phyloP scores from a whole-genome alignment of 2,797 vertebrate species.

The Falco biarmicus region DNA sequence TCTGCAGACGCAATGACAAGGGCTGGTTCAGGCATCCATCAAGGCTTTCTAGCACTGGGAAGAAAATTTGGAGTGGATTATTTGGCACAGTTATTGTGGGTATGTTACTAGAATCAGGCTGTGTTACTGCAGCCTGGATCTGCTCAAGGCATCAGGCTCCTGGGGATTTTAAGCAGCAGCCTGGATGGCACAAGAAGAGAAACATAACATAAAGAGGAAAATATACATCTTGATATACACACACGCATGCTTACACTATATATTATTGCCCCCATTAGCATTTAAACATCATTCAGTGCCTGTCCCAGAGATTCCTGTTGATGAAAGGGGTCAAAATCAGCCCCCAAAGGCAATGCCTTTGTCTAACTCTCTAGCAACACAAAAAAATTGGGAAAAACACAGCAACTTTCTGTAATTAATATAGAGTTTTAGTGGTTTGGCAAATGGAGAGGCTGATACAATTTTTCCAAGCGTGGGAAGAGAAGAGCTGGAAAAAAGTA shows the following conservation, averaged over 20 bases:
- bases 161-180: not conserved
- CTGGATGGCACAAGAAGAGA: not conserved
- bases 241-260: fast-evolving
- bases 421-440: not conserved
- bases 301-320: not conserved
- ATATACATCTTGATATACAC: not conserved
- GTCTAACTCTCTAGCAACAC: not conserved
- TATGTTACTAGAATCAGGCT: not conserved
- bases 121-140: not conserved
- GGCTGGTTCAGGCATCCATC: fast-evolving
- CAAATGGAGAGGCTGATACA: not conserved
- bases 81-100: not conserved
- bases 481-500: not conserved
- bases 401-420: not conserved
- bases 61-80: not conserved
- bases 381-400: not conserved
- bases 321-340: not conserved
- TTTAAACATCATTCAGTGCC: not conserved
- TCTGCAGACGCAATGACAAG: no score
- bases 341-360: fast-evolving
- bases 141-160: not conserved
- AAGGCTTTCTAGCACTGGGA: not conserved
- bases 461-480: not conserved
- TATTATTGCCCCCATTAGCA: not conserved
- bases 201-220: not conserved